A percentile compares a stretch with the other conserved stretches of the same genome.
phyloP scores from a whole-genome alignment of 35 echinoderm and acorn worm genomes.

The Chiridota heheva region DNA sequence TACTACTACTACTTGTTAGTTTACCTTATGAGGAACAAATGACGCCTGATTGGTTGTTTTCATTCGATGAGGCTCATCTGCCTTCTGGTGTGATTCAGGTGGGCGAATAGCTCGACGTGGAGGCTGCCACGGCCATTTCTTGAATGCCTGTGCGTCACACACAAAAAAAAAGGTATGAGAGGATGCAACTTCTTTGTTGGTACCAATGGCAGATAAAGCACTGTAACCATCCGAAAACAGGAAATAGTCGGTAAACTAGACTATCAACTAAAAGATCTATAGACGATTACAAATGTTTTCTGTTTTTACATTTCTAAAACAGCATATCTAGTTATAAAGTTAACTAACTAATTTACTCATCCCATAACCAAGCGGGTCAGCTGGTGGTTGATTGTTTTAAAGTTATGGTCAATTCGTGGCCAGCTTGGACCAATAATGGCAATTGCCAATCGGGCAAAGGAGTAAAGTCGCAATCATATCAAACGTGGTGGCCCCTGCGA shows the following conservation, averaged over 20 bases:
- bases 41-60: slow-evolving; percentile 60
- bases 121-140: slow-evolving; percentile 65
- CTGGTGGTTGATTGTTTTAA: too few species aligned
- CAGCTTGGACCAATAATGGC: too few species aligned
- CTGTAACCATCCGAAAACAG: not conserved
- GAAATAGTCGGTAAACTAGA: not conserved
- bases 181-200: not conserved
- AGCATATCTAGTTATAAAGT: not conserved
- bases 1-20: not conserved
- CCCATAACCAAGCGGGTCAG: too few species aligned
- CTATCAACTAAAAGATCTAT: not conserved
- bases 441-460: too few species aligned
- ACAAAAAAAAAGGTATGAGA: slow-evolving; percentile 3
- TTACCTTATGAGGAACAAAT: slow-evolving; percentile 82
- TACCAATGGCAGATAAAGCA: not conserved
- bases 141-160: slow-evolving; percentile 65
- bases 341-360: too few species aligned
- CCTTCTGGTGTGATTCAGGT: not conserved
- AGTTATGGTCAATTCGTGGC: too few species aligned
- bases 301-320: not conserved
- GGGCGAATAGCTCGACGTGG: slow-evolving; percentile 64
- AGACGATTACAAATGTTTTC: not conserved
- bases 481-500: too few species aligned
- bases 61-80: slow-evolving; percentile 10
- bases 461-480: too few species aligned